Evolutionary conservation across 2,888 invertebrate species (phyloP), one percentile per base, ranked within the genome.

Genomic region (Drosophila birchii): DNA sequence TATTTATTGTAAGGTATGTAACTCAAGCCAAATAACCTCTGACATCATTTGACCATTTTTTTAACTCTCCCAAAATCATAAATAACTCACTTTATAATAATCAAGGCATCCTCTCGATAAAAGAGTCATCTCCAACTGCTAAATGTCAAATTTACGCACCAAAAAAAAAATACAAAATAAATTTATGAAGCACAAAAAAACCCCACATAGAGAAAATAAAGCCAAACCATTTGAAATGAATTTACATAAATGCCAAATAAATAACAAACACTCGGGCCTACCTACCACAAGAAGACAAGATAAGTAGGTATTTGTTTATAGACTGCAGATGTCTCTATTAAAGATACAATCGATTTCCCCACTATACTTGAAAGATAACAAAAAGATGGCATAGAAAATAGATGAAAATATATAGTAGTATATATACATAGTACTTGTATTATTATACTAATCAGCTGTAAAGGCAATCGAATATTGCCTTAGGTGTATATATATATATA

Each of bases 61-160:
- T 44, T 26, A 14, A 36, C 29, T 38, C 26, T 29, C 5, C 7
- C 1, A 20, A 38, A 29, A 32, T 16, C 55, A 66, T 73, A 75
- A 66, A 73, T 66, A 74, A 51, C 39, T 58, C 74, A 64, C 18
- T 61, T 43, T 47, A 56, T 43, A 47, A 69, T 32, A 38, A 69
- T 18, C 55, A 60, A 44, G 29, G 55, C 39, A 59, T 38, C 53
- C 49, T 63, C 74, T 72, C 61, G 44, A 75, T 79, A 81, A 75
- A 75, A 79, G 69, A 60, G 43, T n/a, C 80, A 61, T 77, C 78
- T 75, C 69, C 83, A 86, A 78, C 78, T 78, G 73, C 81, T 78
- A 36, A 67, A 69, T 75, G 75, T 75, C 73, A 73, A 55, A 49
- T 66, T 74, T 55, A 38, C 38, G 47, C 58, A 55, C 58, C 61